Evolutionary conservation across 1,140 invertebrate species (phyloP), one percentile per base, ranked within the genome.

Genomic region (Cotesia chilonis): DNA sequence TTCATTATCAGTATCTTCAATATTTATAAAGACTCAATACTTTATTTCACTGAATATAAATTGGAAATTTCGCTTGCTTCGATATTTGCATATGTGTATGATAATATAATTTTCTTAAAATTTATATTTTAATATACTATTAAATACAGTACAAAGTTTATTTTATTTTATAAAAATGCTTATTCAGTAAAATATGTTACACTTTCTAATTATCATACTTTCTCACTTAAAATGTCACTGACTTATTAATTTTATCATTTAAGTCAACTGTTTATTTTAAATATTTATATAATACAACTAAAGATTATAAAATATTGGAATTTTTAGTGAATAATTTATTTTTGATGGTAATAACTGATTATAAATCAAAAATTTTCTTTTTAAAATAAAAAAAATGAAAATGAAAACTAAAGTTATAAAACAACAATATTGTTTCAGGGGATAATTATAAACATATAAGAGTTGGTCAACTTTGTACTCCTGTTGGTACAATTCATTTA

Each of bases 391-490:
- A 35, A 60, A 35, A 59, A 69, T 37, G 0, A 14, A 47, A 20
- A 35, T 65, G 4, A 37, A 47, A 28, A 28, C 28, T 28, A 28
- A 1, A 28, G 28, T 28, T 47, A 47, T 9, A 10, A 47, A 47
- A 6, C 0, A 47, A 47, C 10, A 47, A 47, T 70, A 63, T 12
- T 67, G 67, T 81, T 78, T 5, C 71, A 87, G 91, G 92, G 72
- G 91, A 92, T 76, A 92, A 90, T 66, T 92, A 92, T 74, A 94
- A 95, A 81, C 89, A 92, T 79, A 89, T 93, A 14, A 90, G 91
- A 82, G 92, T 96, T 55, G 95, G 95, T 2, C 91, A 95, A 79
- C 86, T 96, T 2, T 92, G 91, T 78, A 96, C 95, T 14, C 94
- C 94, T 37, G 88, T 93, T 69, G 95, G 95, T 12, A 94, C 92